These are phyloP conservation scores for Smutsia temminckii DNA, from an alignment of 2,797 vertebrate genomes.

Conservation along the genomic window DNA sequence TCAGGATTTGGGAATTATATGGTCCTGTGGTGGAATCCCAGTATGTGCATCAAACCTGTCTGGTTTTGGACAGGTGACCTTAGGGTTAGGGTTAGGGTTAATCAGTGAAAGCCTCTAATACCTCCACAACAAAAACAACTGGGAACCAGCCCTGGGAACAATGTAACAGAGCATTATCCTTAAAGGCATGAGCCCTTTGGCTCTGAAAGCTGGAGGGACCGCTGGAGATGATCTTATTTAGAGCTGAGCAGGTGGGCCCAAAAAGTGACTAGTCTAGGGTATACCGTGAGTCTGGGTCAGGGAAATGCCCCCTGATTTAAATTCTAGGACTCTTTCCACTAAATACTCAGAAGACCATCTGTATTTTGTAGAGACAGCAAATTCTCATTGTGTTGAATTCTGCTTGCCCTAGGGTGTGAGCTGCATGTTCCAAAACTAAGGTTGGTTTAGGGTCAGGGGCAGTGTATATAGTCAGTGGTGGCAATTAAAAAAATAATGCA, in stretches of 20 bases:
- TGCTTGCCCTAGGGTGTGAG: neutral
- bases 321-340: neutral
- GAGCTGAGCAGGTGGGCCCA: neutral
- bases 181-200: neutral
- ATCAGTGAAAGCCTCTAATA: neutral
- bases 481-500: neutral
- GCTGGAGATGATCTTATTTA: neutral
- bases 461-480: neutral
- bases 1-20: neutral
- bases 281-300: neutral
- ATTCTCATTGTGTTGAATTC: neutral
- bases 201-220: neutral
- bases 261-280: neutral
- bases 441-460: neutral
- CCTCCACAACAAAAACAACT: neutral
- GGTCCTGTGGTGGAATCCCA: neutral
- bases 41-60: neutral
- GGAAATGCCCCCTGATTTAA: constrained; percentile 22
- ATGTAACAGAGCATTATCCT: neutral
- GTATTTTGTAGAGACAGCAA: constrained; percentile 3
- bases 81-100: too few species aligned
- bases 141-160: neutral
- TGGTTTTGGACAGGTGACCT: neutral
- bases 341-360: neutral
- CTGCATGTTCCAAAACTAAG: neutral